Base-by-base conservation (phyloP, 2,797 vertebrate species). In the Alexandromys oeconomus region DNA sequence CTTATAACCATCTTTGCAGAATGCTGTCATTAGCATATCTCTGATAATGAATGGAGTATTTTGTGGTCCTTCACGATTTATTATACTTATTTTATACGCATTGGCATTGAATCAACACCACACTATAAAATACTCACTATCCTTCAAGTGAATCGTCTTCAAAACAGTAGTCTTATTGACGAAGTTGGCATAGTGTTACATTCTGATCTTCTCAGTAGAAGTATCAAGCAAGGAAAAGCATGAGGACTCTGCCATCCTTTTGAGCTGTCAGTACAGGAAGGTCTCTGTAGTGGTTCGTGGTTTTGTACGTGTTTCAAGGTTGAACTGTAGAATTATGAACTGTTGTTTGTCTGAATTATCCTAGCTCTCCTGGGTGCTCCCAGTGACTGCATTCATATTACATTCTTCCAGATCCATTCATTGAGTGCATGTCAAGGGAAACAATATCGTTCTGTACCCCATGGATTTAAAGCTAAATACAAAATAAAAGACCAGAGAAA, bases 1-100 rank as follows among this genome's bases (percentile, higher is more conserved):
- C 17, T 51, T 67, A 3, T 46, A 5, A 59, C 84, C 87, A 17
- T 80, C 59, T 54, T 93, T 87, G 74, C 2, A 0, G 25, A 91
- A 86, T 88, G 92, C 91, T 92, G 76, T 69, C 94, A 86, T 97
- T 96, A 97, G 93, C 96, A 82, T 87, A 78, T 95, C 77, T 76
- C 84, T 89, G 54, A 73, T 87, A 96, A 92, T 95, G 94, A 95
- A 86, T 86, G 37, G 67, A 81, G 74, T 92, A 63, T 82, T 90
- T 71, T 91, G 51, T 94, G 67, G 81, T 48, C 82, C 59, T 84
- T 80, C 29, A 82, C 19, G 4, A 34, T 82, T 74, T 90, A 88
- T 80, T 89, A 23, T 61, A 78, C 12, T 84, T 59, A 21, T 21
- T 87, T 79, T 93, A 43, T 86, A 61, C 80, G 61, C 14, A 80